Evolutionary conservation across 2,888 invertebrate genomes (phyloP).

Genomic region (Mythimna impura): DNA sequence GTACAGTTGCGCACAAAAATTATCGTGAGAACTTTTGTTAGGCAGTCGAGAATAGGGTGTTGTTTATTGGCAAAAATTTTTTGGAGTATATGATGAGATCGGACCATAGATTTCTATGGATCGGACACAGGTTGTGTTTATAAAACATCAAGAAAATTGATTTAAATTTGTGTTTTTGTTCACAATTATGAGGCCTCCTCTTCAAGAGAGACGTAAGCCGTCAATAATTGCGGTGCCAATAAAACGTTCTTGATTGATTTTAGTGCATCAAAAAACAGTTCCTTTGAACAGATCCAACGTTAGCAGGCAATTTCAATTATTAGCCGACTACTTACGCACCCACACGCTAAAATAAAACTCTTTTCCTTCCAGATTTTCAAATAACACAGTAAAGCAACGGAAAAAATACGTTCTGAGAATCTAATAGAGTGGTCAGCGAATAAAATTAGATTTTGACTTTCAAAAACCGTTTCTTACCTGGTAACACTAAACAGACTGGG

Average conservation of each 20-base stretch:
- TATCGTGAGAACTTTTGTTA: neutral
- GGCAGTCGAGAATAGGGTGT: neutral
- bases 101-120: too few relatives aligned
- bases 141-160: neutral
- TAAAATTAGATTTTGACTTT: slow-evolving; percentile 53
- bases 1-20: slow-evolving; percentile 46
- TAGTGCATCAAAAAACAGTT: neutral
- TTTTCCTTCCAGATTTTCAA: slow-evolving; percentile 5
- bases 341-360: slow-evolving; percentile 20
- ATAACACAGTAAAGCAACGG: slow-evolving; percentile 29
- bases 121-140: neutral
- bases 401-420: slow-evolving; percentile 53
- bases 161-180: neutral
- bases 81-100: neutral
- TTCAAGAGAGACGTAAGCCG: neutral
- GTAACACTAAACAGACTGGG: slow-evolving; percentile 59
- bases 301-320: slow-evolving; percentile 27
- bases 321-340: slow-evolving; percentile 8
- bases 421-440: slow-evolving; percentile 40
- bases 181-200: neutral
- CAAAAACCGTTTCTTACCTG: slow-evolving; percentile 32
- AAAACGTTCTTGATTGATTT: neutral
- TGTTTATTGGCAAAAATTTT: neutral
- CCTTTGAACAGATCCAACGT: slow-evolving; percentile 17
- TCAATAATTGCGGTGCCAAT: neutral